Evolutionary conservation across 2,113 vertebrate species (phyloP), one percentile per base, ranked within the genome.

Genomic region (Smithornis capensis): DNA sequence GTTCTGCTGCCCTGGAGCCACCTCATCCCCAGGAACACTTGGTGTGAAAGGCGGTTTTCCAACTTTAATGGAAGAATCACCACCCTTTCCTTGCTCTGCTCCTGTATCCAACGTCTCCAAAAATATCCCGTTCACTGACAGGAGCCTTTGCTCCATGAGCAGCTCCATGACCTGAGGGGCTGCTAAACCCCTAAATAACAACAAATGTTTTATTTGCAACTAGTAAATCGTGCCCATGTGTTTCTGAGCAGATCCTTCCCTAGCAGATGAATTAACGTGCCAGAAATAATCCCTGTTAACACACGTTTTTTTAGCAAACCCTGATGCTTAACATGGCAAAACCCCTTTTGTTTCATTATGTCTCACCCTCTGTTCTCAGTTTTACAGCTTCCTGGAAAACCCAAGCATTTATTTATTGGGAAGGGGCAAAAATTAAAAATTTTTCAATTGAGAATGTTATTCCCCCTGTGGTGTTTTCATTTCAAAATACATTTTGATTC

Each of bases 1-100:
- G 50, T 19, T 0, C 0, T 7, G 42, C 21, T 9, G 24, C 64
- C 55, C 31, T 11, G 59, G n/a, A 77, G 59, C 38, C 40, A n/a
- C 55, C 10, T 13, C 11, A 21, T 2, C 55, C 70, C 14, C 0
- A 2, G 4, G 23, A 68, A 3, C 0, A 1, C 9, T 24, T 33
- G 42, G 40, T 14, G 19, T 2, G 21, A 33, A n/a, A 23, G 6
- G 42, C 24, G 19, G 3, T 45, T 87, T 91, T 42, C 55, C 64
- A 59, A 4, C 42, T 55, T 70, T 83, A 7, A 33, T 3, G 37
- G 33, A 18, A 33, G 52, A 91, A 86, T 33, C 6, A 2, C 11
- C 55, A 29, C 40, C 42, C 60, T 92, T 63, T 67, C 18, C 25
- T 15, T 70, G 57, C 71, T 63, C 57, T 42, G 14, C 37, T 84